Conservation (phyloP, 30 jellyfish, hydroid and myxozoan genomes). For the Turritopsis dohrnii region DNA sequence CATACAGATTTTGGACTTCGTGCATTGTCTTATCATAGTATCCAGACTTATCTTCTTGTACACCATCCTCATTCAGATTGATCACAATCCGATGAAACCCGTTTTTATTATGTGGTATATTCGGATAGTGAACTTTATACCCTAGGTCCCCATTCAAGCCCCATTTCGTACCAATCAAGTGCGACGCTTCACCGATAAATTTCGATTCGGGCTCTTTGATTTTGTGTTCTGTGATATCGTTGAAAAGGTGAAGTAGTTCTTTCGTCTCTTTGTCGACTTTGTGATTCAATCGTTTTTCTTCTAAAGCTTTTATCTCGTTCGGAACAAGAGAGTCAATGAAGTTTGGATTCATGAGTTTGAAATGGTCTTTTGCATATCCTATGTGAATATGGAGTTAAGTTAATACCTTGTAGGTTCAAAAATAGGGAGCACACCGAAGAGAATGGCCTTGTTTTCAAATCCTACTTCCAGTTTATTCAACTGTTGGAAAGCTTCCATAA, state of each 20-base stretch:
- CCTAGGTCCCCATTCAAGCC: conserved; percentile 39
- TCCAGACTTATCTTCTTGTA: background rate
- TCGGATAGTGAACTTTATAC: conserved; percentile 36
- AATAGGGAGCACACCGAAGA: too few species aligned
- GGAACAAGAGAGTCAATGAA: conserved; percentile 17
- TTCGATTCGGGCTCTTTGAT: conserved; percentile 32
- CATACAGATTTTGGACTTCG: background rate
- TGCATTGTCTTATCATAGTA: background rate
- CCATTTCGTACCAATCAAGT: conserved; percentile 35
- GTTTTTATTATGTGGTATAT: conserved; percentile 11
- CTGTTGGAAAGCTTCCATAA: too few species aligned
- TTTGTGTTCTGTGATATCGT: conserved; percentile 28
- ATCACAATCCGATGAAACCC: conserved; percentile 23
- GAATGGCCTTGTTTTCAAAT: too few species aligned
- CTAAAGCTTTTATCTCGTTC: conserved; percentile 3
- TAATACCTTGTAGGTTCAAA: too few species aligned
- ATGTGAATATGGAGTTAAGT: background rate
- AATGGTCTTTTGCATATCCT: conserved; percentile 5
- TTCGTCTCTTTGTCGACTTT: conserved; percentile 31
- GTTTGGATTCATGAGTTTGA: conserved; percentile 8
- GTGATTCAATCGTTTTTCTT: conserved; percentile 25
- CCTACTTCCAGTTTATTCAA: too few species aligned
- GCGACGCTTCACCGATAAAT: conserved; percentile 36
- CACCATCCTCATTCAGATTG: conserved; percentile 34
- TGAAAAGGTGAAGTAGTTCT: conserved; percentile 25